Conservation (phyloP, 2,888 invertebrate species). For the Drosophila birchii region DNA sequence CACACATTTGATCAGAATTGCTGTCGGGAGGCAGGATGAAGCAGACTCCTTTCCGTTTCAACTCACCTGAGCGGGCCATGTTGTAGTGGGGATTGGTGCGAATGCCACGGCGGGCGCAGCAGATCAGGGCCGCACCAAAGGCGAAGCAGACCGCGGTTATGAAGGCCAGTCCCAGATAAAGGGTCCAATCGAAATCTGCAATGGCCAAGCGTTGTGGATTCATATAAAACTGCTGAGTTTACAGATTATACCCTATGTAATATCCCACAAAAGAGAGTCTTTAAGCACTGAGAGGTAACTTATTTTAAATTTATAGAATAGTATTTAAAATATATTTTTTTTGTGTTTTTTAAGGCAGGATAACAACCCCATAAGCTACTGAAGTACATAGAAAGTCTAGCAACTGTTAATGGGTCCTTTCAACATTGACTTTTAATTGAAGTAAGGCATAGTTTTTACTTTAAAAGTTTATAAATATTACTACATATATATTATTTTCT, state of each 20-base stretch:
- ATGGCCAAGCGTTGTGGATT: constrained; percentile 29
- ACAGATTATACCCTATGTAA: constrained; percentile 27
- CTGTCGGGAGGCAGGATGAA: background rate
- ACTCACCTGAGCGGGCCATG: constrained; percentile 84
- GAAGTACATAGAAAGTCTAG: no score
- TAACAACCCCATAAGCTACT: no score
- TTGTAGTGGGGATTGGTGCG: constrained; percentile 83
- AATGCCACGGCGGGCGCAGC: constrained; percentile 83
- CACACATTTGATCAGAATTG: constrained; percentile 62
- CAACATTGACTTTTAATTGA: background rate
- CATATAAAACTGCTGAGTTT: constrained; percentile 60
- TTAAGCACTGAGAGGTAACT: background rate
- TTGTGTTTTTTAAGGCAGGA: background rate
- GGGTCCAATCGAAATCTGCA: constrained; percentile 84
- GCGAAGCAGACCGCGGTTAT: constrained; percentile 83
- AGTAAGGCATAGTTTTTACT: background rate
- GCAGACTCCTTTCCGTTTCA: constrained; percentile 1
- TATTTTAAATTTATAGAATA: background rate
- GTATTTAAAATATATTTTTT: no score
- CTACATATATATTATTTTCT: background rate
- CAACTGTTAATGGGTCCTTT: background rate
- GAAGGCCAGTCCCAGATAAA: constrained; percentile 84
- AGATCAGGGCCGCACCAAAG: constrained; percentile 82
- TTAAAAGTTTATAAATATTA: background rate
- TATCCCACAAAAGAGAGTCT: background rate